A percentile compares a stretch with the other conserved stretches of the same genome.
phyloP scores from a whole-genome alignment of 1,140 invertebrate genomes.

The Eurosta solidaginis region DNA sequence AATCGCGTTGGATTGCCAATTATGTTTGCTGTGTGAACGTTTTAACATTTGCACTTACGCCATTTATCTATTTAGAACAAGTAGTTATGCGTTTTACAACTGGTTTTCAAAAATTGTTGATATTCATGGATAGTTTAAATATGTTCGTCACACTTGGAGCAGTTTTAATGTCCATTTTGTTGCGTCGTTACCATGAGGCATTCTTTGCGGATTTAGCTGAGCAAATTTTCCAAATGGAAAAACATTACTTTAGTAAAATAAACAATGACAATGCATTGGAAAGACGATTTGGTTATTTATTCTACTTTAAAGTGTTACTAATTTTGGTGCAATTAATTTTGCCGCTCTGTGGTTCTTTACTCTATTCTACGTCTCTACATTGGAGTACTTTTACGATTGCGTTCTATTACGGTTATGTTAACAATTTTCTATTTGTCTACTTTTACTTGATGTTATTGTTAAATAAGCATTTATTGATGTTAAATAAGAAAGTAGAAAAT shows the following conservation, averaged over 20 bases:
- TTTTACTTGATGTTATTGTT: neutral
- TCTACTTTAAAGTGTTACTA: neutral
- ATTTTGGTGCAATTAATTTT: neutral
- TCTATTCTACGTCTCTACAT: neutral
- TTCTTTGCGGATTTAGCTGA: neutral
- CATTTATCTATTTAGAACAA: neutral
- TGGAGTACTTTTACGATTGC: neutral
- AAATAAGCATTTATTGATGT: neutral
- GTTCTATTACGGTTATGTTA: neutral
- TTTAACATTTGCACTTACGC: neutral
- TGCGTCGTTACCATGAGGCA: neutral
- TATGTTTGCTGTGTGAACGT: neutral
- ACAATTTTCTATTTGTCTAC: neutral
- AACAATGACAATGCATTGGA: neutral
- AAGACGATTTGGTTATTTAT: neutral
- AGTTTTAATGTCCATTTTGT: neutral
- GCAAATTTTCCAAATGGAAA: neutral
- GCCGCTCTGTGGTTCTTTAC: no score
- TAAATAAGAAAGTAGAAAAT: neutral
- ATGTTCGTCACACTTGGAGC: neutral
- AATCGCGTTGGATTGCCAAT: neutral
- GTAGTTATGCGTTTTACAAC: neutral
- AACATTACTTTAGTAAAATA: neutral
- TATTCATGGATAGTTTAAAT: neutral
- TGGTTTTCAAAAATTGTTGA: neutral